Evolutionary conservation across 2,113 vertebrate genomes (phyloP).

Genomic region (Fukomys damarensis): DNA sequence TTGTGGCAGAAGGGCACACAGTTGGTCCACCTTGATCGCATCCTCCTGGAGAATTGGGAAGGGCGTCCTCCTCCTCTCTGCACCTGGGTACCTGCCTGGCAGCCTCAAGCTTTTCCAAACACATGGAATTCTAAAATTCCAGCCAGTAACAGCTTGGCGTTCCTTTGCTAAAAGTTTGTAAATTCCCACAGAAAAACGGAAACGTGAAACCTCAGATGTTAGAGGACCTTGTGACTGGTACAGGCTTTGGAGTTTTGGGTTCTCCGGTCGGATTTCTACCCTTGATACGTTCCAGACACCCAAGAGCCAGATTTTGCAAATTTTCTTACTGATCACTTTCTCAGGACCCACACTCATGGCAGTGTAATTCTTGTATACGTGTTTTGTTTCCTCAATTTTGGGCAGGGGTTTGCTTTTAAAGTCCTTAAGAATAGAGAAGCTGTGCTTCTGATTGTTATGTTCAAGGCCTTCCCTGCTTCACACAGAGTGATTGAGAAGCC

Average conservation of each 20-base stretch:
- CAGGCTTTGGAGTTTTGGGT: neutral
- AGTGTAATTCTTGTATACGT: neutral
- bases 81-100: neutral
- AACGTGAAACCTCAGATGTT: neutral
- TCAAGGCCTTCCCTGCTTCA: neutral
- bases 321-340: neutral
- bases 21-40: neutral
- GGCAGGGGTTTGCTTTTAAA: neutral
- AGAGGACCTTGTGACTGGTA: rapidly evolving
- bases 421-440: neutral
- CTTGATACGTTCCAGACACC: neutral
- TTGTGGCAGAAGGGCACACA: neutral
- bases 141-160: neutral
- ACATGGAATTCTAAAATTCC: neutral
- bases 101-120: neutral
- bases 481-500: neutral
- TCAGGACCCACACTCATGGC: neutral
- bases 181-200: neutral
- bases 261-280: neutral
- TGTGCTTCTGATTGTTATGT: neutral
- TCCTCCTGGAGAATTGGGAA: neutral
- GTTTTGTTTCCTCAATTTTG: neutral
- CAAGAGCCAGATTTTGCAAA: neutral
- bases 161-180: neutral
- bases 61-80: neutral